Percentiles rank a stretch among this genome's conserved stretches.
These are phyloP conservation scores for Sus scrofa DNA, from an alignment of 2,113 vertebrate species.

Conservation along the genomic window T2T-Sscrofa CM000821.6:52141501-52142000, in stretches of 20 bases:
- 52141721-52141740: not conserved
- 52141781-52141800: not conserved
- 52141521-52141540: not conserved
- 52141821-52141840: not conserved
- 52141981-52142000: too few relatives aligned
- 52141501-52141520: not conserved
- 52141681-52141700: not conserved
- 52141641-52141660: not conserved
- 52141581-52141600: not conserved
- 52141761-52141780: not conserved
- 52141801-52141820: not conserved
- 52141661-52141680: not conserved
- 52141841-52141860: slow-evolving; percentile 3
- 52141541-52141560: not conserved
- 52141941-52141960: too few relatives aligned
- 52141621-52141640: not conserved
- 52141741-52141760: not conserved
- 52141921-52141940: too few relatives aligned
- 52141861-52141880: not conserved
- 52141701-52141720: not conserved
- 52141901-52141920: too few relatives aligned
- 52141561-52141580: not conserved
- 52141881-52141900: slow-evolving; percentile 5
- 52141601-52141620: not conserved
- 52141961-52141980: too few relatives aligned